Evolutionary conservation across 2,797 vertebrate species (phyloP).

Genomic region (Onychomys torridus): DNA sequence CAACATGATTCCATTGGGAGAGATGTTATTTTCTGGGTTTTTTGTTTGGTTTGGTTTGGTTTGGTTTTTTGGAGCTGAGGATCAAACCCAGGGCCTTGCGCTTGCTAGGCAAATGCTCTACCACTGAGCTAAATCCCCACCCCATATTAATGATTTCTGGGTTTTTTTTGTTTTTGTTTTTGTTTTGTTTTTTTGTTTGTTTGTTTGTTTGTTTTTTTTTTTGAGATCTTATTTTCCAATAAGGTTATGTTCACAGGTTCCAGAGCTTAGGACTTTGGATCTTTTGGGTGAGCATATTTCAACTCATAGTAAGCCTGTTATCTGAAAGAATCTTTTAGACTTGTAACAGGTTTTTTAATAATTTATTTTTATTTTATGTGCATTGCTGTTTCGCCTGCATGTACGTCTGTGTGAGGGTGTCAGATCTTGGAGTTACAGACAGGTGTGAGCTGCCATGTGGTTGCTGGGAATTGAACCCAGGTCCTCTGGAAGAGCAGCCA

Average conservation of each 20-base stretch:
- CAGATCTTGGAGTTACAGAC: background rate
- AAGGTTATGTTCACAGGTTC: background rate
- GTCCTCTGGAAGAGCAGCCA: background rate
- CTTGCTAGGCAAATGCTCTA: no score
- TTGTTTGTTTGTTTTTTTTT: no score
- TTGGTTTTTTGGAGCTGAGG: no score
- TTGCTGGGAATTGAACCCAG: background rate
- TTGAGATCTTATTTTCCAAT: slow-evolving; percentile 18
- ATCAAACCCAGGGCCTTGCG: no score
- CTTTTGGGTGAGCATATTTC: background rate
- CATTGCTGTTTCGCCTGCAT: background rate
- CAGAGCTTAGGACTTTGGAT: background rate
- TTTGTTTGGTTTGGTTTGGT: no score
- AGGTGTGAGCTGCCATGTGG: background rate
- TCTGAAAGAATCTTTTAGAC: slow-evolving; percentile 1
- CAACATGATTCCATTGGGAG: background rate
- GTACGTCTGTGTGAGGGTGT: background rate
- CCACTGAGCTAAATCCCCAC: no score
- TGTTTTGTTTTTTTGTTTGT: no score
- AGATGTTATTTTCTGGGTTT: background rate
- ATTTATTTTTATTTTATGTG: background rate
- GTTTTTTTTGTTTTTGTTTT: no score
- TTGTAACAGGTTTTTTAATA: background rate
- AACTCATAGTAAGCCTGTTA: background rate
- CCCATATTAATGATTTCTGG: no score